Base-by-base conservation (phyloP, 2,888 invertebrate genomes). In the Tricholauxania praeusta region DNA sequence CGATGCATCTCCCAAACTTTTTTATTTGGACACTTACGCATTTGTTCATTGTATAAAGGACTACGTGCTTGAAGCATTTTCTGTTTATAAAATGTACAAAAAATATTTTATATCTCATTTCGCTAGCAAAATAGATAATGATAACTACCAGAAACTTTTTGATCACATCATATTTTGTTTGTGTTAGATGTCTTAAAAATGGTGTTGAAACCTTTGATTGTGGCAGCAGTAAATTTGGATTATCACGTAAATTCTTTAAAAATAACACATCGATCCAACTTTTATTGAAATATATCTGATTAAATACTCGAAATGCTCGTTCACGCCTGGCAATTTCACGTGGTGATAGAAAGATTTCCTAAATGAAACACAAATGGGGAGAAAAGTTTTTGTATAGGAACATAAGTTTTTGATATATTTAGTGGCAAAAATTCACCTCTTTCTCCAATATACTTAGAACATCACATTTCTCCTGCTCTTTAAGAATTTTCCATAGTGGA, bases 41-140 rank as follows among this genome's bases (percentile, higher is more conserved):
- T 73, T 15, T 81, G 79, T 57, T 83, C 76, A 6, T 79, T 82
- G 71, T 85, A 86, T 63, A 85, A 75, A 0, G 86, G 86, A 72
- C 82, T 79, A 3, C 86, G 82, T 0, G 84, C 81, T 72, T 85
- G 80, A 6, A 85, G 74, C 84, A 86, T 86, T 85, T 82, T 85
- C 85, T 86, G 57, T 3, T 70, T 28, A 4, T 4, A 70, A 32
- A 14, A 14, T 28, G 12, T 8, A 39, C 10, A 39, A 39, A 39
- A 1, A 8, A 4, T 10, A 53, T 14, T 53, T 53, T 5, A 4
- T 53, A 39, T 15, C 4, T 28, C 8, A 57, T 6, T 60, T 32
- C n/a, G 3, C 28, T 3, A 32, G 2, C 28, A 22, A 3, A 6
- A 7, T 28, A 3, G 12, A 7, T 28, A 3, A 15, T 12, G 28